phyloP scores from a whole-genome alignment of 2,888 invertebrate genomes.

The Mesoligia furuncula region DNA sequence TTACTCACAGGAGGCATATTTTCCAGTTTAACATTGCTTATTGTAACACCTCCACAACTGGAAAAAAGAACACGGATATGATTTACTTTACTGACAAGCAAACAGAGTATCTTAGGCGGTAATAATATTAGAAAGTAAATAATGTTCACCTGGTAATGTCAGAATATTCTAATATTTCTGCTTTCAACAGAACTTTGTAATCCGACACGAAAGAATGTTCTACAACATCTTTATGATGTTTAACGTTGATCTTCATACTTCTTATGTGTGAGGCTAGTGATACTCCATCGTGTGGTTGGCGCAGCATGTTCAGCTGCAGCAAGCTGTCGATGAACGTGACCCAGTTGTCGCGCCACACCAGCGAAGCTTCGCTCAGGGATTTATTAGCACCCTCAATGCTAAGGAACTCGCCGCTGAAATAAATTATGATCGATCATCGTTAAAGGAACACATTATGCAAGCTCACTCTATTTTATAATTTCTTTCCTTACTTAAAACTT shows the following conservation, averaged over 20 bases:
- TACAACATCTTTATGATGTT: slow-evolving; percentile 51
- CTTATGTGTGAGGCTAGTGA: slow-evolving; percentile 89
- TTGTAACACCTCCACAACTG: slow-evolving; percentile 72
- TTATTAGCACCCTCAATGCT: slow-evolving; percentile 65
- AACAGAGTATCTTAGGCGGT: neutral
- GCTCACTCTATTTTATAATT: neutral
- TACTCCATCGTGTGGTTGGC: slow-evolving; percentile 90
- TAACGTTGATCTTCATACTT: slow-evolving; percentile 63
- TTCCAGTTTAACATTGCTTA: slow-evolving; percentile 64
- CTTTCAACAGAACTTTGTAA: slow-evolving; percentile 50
- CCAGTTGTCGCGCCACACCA: slow-evolving; percentile 94
- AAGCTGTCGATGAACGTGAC: slow-evolving; percentile 94
- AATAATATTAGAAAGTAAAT: neutral
- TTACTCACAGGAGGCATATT: slow-evolving; percentile 48
- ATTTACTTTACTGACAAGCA: neutral
- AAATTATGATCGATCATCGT: neutral
- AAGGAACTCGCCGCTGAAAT: slow-evolving; percentile 71
- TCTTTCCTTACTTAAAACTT: neutral
- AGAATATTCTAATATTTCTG: slow-evolving; percentile 40
- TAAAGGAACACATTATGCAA: neutral
- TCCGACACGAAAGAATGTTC: neutral
- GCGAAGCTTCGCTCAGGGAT: slow-evolving; percentile 70
- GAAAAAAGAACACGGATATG: neutral
- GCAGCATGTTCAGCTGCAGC: slow-evolving; percentile 93
- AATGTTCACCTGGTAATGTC: slow-evolving; percentile 62